Percentiles rank a stretch among this genome's conserved stretches.
Conservation (phyloP, 1,140 invertebrate species). For the Brachionus rubens region DNA sequence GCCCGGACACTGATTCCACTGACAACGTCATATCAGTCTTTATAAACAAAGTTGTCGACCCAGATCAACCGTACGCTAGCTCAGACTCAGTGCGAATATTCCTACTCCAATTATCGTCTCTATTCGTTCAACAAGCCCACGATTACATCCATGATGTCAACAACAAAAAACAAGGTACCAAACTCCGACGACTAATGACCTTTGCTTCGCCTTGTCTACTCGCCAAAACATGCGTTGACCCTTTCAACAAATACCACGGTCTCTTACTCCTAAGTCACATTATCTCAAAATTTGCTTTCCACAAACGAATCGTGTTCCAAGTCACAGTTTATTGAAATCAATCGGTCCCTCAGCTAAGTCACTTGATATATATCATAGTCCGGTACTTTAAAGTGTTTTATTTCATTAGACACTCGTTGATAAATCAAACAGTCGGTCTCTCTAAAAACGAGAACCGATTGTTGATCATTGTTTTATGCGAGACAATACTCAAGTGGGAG, state of each 20-base stretch:
- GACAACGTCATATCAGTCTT: constrained; percentile 91
- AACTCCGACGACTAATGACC: constrained; percentile 86
- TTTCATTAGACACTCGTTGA: constrained; percentile 85
- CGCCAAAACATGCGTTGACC: constrained; percentile 89
- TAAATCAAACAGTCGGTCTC: constrained; percentile 86
- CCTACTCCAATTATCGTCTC: constrained; percentile 86
- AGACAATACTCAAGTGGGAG: constrained; percentile 97
- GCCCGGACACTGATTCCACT: constrained; percentile 81
- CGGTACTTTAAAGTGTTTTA: constrained; percentile 92
- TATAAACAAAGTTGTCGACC: constrained; percentile 81
- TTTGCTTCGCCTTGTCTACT: constrained; percentile 96
- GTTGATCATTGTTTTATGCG: constrained; percentile 89
- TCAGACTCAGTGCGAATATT: constrained; percentile 87
- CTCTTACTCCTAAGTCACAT: constrained; percentile 93
- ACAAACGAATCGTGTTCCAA: constrained; percentile 92
- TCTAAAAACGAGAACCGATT: constrained; percentile 84
- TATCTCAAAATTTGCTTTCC: constrained; percentile 94
- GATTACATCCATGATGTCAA: constrained; percentile 89
- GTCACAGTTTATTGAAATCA: constrained; percentile 92
- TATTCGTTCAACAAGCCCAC: constrained; percentile 88
- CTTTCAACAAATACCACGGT: constrained; percentile 91
- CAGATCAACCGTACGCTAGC: constrained; percentile 79
- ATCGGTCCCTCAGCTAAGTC: constrained; percentile 87
- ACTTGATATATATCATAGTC: constrained; percentile 85
- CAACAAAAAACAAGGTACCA: constrained; percentile 80